A percentile compares a stretch with the other conserved stretches of the same genome.
phyloP scores from a whole-genome alignment of 2,888 invertebrate species.

The Anagyrus pseudococci region DNA sequence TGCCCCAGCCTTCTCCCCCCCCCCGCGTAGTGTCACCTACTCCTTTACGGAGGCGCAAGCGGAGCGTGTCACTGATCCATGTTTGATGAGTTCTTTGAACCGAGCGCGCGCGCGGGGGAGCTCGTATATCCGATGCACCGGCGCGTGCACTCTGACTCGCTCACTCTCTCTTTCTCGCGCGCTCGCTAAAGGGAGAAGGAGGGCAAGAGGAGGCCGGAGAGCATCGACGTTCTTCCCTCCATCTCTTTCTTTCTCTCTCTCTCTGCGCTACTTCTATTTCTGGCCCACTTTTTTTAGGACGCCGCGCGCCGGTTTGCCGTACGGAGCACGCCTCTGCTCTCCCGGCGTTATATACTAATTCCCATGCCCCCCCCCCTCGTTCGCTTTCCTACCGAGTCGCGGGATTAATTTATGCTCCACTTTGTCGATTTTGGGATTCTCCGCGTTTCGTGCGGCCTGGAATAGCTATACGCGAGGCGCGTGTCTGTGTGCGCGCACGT shows the following conservation, averaged over 20 bases:
- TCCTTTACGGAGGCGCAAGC: not conserved
- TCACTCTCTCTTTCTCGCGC: not conserved
- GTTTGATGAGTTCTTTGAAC: slow-evolving; percentile 40
- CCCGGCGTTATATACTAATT: not conserved
- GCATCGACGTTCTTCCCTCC: no score
- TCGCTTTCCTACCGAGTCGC: not conserved
- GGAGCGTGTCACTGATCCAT: slow-evolving; percentile 33
- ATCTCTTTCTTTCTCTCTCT: no score
- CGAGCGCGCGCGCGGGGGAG: not conserved
- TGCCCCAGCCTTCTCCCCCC: no score
- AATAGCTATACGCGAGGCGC: no score
- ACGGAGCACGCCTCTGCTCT: no score
- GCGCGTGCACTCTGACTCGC: not conserved
- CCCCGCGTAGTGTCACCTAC: no score
- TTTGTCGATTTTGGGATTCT: no score
- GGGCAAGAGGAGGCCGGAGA: no score
- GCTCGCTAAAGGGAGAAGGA: no score
- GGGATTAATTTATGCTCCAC: slow-evolving; percentile 31
- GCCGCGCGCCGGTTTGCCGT: not conserved
- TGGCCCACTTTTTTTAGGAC: slow-evolving; percentile 24
- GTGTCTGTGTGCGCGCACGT: no score
- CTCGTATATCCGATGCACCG: no score
- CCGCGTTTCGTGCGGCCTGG: no score
- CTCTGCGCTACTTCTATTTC: slow-evolving; percentile 23
- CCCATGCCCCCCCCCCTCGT: not conserved